Evolutionary conservation across 2,888 invertebrate genomes (phyloP).

Genomic region (Hirtodrosophila confusa): DNA sequence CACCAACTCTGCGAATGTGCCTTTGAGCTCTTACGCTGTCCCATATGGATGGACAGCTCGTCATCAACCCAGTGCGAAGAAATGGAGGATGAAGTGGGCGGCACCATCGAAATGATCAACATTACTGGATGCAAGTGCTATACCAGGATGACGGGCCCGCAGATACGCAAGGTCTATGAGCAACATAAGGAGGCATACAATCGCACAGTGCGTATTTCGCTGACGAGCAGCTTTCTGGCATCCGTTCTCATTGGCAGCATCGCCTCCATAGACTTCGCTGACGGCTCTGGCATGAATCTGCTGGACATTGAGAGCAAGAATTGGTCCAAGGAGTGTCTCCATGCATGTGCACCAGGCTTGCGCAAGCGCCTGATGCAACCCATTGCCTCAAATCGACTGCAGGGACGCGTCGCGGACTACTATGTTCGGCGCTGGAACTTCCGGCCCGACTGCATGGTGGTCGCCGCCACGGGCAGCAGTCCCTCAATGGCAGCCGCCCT

Average conservation of each 20-base stretch:
- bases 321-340: constrained; percentile 90
- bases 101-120: constrained; percentile 1
- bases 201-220: constrained; percentile 49
- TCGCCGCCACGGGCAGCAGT: constrained; percentile 96
- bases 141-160: constrained; percentile 38
- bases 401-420: constrained; percentile 91
- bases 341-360: constrained; percentile 90
- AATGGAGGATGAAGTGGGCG: constrained; percentile 45
- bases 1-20: constrained; percentile 46
- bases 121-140: constrained; percentile 51
- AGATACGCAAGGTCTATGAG: constrained; percentile 45
- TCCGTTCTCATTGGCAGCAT: constrained; percentile 60
- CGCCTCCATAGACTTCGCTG: constrained; percentile 55
- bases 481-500: constrained; percentile 92
- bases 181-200: constrained; percentile 27
- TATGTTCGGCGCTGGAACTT: constrained; percentile 94
- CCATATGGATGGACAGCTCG: constrained; percentile 27
- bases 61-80: constrained; percentile 5
- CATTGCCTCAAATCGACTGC: constrained; percentile 87
- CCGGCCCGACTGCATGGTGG: constrained; percentile 89
- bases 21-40: constrained; percentile 32
- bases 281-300: constrained; percentile 82
- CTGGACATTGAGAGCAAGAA: constrained; percentile 90
- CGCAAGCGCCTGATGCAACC: constrained; percentile 89
- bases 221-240: constrained; percentile 56